Conservation (phyloP, 2,888 invertebrate species). For the Blomia tropicalis region DNA sequence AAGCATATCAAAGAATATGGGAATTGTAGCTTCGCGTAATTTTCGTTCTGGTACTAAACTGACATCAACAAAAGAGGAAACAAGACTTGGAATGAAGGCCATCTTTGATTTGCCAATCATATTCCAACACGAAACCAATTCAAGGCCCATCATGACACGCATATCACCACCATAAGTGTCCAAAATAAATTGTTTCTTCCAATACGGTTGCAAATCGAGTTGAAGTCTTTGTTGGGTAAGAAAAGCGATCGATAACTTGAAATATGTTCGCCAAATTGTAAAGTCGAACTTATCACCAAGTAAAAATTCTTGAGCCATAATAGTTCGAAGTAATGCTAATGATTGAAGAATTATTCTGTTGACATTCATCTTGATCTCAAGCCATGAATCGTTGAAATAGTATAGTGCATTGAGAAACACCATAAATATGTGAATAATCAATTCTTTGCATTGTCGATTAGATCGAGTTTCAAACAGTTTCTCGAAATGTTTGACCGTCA, state of each 20-base stretch:
- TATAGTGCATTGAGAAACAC: slow-evolving; percentile 63
- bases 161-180: slow-evolving; percentile 63
- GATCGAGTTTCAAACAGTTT: slow-evolving; percentile 61
- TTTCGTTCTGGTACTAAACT: slow-evolving; percentile 73
- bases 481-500: slow-evolving; percentile 73
- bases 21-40: slow-evolving; percentile 68
- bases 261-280: slow-evolving; percentile 33
- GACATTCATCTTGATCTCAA: slow-evolving; percentile 68
- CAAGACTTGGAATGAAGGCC: slow-evolving; percentile 73
- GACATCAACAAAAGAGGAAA: slow-evolving; percentile 80
- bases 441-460: slow-evolving; percentile 64
- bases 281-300: slow-evolving; percentile 53
- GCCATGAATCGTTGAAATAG: slow-evolving; percentile 74
- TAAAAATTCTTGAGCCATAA: slow-evolving; percentile 56
- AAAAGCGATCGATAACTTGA: slow-evolving; percentile 60
- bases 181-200: slow-evolving; percentile 55
- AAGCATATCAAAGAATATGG: slow-evolving; percentile 89
- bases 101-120: slow-evolving; percentile 47
- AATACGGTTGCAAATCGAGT: slow-evolving; percentile 48
- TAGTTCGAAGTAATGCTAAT: slow-evolving; percentile 70
- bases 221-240: slow-evolving; percentile 63
- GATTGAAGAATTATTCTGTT: slow-evolving; percentile 58
- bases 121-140: slow-evolving; percentile 79
- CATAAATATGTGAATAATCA: slow-evolving; percentile 61
- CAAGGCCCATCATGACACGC: slow-evolving; percentile 79